Conservation (phyloP, 2,113 vertebrate species). For the Saimiri boliviensis region DNA sequence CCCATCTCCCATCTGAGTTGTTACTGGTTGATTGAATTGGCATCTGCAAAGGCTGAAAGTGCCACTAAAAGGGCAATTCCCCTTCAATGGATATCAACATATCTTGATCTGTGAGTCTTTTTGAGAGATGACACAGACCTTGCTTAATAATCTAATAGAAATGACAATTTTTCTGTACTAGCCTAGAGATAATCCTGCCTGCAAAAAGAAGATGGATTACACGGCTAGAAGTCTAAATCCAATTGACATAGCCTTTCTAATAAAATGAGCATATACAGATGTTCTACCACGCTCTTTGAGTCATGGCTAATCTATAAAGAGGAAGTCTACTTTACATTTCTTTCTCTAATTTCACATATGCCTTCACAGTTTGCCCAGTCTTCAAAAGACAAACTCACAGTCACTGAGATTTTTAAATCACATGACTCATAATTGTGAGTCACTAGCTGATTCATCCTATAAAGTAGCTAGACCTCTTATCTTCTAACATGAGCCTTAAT, state of each 20-base stretch:
- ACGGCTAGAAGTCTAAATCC: not conserved
- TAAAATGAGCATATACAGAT: not conserved
- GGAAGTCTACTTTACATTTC: not conserved
- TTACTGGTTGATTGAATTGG: not conserved
- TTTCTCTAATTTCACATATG: not conserved
- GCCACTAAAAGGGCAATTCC: not conserved
- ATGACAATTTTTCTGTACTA: not conserved
- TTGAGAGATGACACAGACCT: not conserved
- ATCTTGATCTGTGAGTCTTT: not conserved
- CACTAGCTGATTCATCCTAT: conserved; percentile 66
- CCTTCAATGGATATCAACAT: not conserved
- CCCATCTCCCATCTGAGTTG: not conserved
- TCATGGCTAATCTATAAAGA: not conserved
- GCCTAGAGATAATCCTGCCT: not conserved
- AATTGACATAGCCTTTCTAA: not conserved
- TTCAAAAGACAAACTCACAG: not conserved
- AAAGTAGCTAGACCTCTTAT: conserved; percentile 60
- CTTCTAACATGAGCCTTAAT: not conserved
- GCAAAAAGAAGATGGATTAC: not conserved
- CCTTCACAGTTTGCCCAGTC: not conserved
- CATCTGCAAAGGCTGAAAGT: not conserved
- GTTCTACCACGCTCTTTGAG: not conserved
- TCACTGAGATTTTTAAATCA: conserved; percentile 47
- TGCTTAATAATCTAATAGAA: not conserved
- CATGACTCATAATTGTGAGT: conserved; percentile 52